Percentiles rank a stretch among this genome's conserved stretches.
Conservation (phyloP, 2,113 vertebrate genomes). For the Oceanodroma tethys region DNA sequence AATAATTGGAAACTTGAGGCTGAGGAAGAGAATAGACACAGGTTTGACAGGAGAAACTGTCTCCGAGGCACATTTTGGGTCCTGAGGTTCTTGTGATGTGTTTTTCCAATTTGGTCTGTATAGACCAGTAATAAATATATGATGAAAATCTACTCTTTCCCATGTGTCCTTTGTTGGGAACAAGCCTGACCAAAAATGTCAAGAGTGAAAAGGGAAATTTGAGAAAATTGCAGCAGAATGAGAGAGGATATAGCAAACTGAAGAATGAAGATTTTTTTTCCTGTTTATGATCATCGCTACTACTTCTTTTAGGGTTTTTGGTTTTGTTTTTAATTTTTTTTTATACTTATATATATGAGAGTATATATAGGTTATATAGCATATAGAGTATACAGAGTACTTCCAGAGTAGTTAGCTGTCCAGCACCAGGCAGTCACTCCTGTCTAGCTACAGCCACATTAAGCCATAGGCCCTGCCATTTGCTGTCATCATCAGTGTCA, state of each 20-base stretch:
- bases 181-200: background rate
- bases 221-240: background rate
- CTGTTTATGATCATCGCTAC: background rate
- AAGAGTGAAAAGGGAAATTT: background rate
- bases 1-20: background rate
- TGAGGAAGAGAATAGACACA: background rate
- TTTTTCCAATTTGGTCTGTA: background rate
- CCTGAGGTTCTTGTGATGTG: background rate
- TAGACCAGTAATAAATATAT: background rate
- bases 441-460: background rate
- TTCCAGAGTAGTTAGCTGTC: background rate
- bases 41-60: background rate
- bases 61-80: background rate
- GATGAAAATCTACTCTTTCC: background rate
- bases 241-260: background rate
- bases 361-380: background rate
- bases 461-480: slow-evolving; percentile 21
- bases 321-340: background rate
- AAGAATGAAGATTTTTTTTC: background rate
- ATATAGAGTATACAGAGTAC: background rate
- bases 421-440: background rate
- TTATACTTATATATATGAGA: background rate
- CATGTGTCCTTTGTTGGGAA: background rate
- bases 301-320: background rate
- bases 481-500: slow-evolving; percentile 23